Base-by-base conservation (phyloP, 2,888 invertebrate species). In the Neoitamus cyanurus region DNA sequence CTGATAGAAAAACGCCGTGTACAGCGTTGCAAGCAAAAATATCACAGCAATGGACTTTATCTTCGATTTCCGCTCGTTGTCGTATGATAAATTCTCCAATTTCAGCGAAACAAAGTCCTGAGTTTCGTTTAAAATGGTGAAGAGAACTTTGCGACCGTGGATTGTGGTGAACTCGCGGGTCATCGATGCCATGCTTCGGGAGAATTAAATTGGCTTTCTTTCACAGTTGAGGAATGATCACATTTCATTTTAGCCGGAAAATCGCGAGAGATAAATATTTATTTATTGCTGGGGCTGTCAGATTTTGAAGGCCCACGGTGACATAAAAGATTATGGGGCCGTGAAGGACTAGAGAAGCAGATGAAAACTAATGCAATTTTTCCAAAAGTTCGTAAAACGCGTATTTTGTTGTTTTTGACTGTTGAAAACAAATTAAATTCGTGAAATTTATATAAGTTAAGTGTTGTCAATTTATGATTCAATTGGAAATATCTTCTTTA, bases 101-200 rank as follows among this genome's bases (percentile, higher is more conserved):
- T 86, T 84, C 70, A 88, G 85, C 85, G 87, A 87, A 9, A 87
- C 85, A 75, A 84, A 86, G 31, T 84, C 77, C 13, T 72, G 83
- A 83, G 84, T 86, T 7, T 58, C 85, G 28, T 87, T 84, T 69
- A 84, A 83, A 37, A 85, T 42, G 42, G 70, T 72, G 37, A 86
- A 48, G 28, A 68, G 68, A 28, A 87, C 69, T 75, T 80, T 84
- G 15, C 85, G 83, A 25, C 85, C 85, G 58, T 87, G 85, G 5
- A 84, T 80, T 28, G 83, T 48, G n/a, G 58, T 78, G 6, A 42
- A 78, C 11, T 82, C 82, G 0, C 36, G 48, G 11, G 20, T 34
- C 13, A 13, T 28, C 2, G 9, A 13, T 37, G 25, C 75, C 75
- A 75, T 75, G 0, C 11, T 28, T 28, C 25, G 9, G 28, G 11